These are phyloP conservation scores for Fringilla coelebs DNA, from an alignment of 2,797 vertebrate species.

Conservation along the genomic window DNA sequence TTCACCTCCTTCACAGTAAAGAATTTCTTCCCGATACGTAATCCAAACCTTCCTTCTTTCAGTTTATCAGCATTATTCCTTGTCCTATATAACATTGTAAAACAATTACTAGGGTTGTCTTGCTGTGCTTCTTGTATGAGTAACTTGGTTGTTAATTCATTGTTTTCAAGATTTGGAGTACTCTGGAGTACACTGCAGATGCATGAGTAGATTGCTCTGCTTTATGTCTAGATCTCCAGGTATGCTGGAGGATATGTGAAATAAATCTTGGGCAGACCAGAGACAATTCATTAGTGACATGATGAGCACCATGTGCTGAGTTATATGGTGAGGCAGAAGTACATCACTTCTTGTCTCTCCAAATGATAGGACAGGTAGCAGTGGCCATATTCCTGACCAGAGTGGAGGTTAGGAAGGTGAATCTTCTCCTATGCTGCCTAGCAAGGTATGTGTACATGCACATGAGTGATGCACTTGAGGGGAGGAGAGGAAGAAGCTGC, in stretches of 20 bases:
- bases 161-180: not conserved
- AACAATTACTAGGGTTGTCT: not conserved
- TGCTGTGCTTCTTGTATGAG: not conserved
- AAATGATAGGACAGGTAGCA: not conserved
- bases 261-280: not conserved
- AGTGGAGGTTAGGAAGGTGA: not conserved
- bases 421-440: not conserved
- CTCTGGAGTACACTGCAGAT: not conserved
- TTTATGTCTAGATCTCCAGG: not conserved
- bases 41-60: not conserved
- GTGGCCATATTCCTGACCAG: not conserved
- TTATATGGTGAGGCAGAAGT: not conserved
- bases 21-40: not conserved
- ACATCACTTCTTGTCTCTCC: not conserved
- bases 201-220: not conserved
- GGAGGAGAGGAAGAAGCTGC: not conserved
- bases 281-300: not conserved
- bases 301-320: not conserved
- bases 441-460: too few relatives aligned
- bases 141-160: not conserved
- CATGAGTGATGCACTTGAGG: accelerated
- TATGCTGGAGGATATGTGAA: not conserved
- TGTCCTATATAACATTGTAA: not conserved
- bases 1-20: not conserved
- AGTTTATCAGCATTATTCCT: not conserved